Base-by-base conservation (phyloP, 2,797 vertebrate species). In the Adrianichthys oophorus region DNA sequence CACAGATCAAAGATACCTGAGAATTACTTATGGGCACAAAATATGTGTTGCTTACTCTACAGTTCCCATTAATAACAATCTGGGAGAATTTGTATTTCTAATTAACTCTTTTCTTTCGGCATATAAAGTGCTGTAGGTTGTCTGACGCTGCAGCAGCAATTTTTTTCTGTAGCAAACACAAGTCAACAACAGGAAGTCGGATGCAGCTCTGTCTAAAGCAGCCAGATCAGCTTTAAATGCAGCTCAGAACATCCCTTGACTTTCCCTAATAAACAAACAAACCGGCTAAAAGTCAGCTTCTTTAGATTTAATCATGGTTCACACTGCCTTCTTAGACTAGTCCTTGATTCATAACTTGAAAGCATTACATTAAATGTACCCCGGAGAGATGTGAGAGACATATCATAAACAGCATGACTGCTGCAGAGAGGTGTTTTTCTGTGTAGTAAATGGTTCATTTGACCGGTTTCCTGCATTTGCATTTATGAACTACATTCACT, bases 1-100 rank as follows among this genome's bases (percentile, higher is more conserved):
- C 91, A 90, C 86, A 97, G 95, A 99, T 98, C 96, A 99, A 99
- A 98, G 97, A 84, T 98, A 98, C 96, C 95, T 98, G 95, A 95
- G 94, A 95, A 93, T 98, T 97, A 97, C 95, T 98, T 94, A 94
- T 95, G 95, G 95, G 95, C 94, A 93, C 94, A 93, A 92, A 95
- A 94, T 95, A 92, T 95, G 94, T 96, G 95, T 96, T 90, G 85
- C 93, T 94, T 95, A 92, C 92, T 93, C 91, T 87, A 92, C 92
- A 92, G 85, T 91, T 93, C 92, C 95, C 92, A 95, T 98, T 97
- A 99, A 95, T 96, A 96, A 92, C 95, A 95, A 94, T 95, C 95
- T 93, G 95, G 92, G 94, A 92, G 94, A 96, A 98, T 97, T 96
- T 97, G 96, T 98, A 95, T 96, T 93, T 93, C 94, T 95, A 96